A percentile compares a stretch with the other conserved stretches of the same genome.
Evolutionary conservation across 2,113 vertebrate species (phyloP).

Genomic region (Melanerpes aurifrons): DNA sequence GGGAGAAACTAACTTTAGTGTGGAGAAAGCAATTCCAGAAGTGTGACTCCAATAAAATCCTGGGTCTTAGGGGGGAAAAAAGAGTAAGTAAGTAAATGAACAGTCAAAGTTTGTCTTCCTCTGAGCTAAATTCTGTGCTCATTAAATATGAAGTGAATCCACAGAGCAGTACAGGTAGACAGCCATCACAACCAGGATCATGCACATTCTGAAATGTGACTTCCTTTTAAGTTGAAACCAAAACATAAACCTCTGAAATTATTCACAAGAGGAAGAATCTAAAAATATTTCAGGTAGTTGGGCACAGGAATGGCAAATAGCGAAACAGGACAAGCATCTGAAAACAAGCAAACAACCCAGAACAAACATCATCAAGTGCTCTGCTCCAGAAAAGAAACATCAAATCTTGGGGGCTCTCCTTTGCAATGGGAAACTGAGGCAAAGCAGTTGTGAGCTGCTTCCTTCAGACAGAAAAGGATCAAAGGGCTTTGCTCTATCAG

Average conservation of each 20-base stretch:
- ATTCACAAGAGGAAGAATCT: background rate
- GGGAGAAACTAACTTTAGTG: background rate
- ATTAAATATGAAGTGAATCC: background rate
- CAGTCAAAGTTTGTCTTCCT: background rate
- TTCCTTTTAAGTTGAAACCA: constrained; percentile 15
- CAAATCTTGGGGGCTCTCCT: background rate
- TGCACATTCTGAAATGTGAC: background rate
- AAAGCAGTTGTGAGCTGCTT: background rate
- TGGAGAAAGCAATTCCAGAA: background rate
- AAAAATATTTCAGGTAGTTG: constrained; percentile 17
- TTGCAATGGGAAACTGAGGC: background rate
- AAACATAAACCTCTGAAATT: constrained; percentile 14
- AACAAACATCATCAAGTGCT: background rate
- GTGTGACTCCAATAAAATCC: background rate
- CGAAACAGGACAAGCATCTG: background rate
- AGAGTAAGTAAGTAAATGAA: background rate
- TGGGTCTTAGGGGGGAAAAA: background rate
- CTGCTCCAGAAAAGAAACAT: constrained; percentile 4
- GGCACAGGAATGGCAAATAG: background rate
- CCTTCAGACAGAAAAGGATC: background rate
- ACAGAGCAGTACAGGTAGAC: background rate
- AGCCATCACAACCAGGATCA: background rate
- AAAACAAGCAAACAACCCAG: background rate
- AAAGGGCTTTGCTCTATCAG: background rate
- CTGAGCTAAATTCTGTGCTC: background rate